A percentile compares a stretch with the other conserved stretches of the same genome.
phyloP scores from a whole-genome alignment of 2,797 vertebrate genomes.

The Melanogrammus aeglefinus region DNA sequence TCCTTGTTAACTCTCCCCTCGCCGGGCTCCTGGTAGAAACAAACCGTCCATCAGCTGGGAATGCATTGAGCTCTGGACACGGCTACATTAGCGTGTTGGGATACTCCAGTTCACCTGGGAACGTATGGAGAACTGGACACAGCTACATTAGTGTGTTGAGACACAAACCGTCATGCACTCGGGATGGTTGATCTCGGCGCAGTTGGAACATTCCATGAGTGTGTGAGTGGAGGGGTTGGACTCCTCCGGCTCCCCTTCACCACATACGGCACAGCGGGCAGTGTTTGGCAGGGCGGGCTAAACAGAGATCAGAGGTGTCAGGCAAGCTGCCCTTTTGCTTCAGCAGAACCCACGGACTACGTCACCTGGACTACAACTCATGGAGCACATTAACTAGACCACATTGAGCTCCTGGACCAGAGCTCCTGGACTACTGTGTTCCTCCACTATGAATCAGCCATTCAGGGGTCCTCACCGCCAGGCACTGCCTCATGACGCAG shows the following conservation, averaged over 20 bases:
- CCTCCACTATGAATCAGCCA: too few species aligned
- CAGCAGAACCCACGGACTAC: neutral
- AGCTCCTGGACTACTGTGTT: too few species aligned
- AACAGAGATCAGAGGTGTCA: slow-evolving; percentile 12
- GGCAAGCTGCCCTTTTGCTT: neutral
- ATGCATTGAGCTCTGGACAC: neutral
- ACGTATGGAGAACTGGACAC: neutral
- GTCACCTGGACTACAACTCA: neutral
- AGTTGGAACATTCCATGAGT: slow-evolving; percentile 97
- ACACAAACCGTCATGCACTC: slow-evolving; percentile 85
- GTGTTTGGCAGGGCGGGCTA: slow-evolving; percentile 94
- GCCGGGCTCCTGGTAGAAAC: slow-evolving; percentile 80
- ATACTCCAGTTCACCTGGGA: neutral
- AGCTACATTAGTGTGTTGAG: neutral
- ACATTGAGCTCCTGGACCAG: too few species aligned
- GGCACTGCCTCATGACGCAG: slow-evolving; percentile 89
- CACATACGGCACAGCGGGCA: slow-evolving; percentile 89
- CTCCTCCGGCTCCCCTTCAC: slow-evolving; percentile 84
- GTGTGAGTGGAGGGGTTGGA: slow-evolving; percentile 80
- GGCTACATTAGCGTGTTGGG: neutral
- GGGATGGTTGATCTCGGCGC: slow-evolving; percentile 91
- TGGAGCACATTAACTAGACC: too few species aligned
- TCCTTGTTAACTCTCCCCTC: slow-evolving; percentile 91
- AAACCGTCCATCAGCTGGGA: neutral
- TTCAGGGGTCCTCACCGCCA: slow-evolving; percentile 77